Conservation (phyloP, 2,113 vertebrate species). For the Beaufortia kweichowensis region DNA sequence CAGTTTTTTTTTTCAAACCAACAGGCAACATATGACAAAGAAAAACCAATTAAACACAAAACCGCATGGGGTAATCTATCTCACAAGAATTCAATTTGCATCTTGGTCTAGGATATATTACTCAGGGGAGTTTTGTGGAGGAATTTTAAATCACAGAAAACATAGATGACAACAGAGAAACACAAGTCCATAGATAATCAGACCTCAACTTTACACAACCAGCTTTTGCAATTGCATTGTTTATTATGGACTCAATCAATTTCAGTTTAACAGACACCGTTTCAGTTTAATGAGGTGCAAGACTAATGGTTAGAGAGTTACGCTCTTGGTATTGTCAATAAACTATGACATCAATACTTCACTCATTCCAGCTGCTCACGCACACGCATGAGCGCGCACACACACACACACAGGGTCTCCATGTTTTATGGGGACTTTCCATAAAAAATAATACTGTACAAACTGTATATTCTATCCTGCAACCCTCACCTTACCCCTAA, state of each 20-base stretch:
- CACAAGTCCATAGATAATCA: conserved; percentile 2
- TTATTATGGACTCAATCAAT: conserved; percentile 41
- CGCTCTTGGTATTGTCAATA: conserved; percentile 20
- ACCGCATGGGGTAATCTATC: conserved; percentile 6
- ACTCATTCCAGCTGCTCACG: not conserved
- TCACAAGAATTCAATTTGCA: conserved; percentile 28
- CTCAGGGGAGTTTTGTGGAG: conserved; percentile 25
- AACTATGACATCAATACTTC: conserved; percentile 17
- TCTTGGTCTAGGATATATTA: conserved; percentile 16
- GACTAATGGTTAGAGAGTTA: not conserved
- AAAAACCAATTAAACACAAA: conserved; percentile 19
- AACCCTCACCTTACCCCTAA: too few relatives aligned
- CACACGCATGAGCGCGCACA: not conserved
- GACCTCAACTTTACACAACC: conserved; percentile 6
- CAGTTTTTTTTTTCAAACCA: not conserved
- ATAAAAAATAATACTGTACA: too few relatives aligned
- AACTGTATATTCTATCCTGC: too few relatives aligned
- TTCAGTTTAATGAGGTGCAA: conserved; percentile 26
- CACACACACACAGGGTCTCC: not conserved
- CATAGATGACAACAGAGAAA: not conserved
- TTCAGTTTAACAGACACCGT: conserved; percentile 36
- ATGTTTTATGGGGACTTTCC: too few relatives aligned
- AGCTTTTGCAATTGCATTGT: conserved; percentile 34
- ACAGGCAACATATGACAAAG: not conserved
- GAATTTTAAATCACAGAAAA: not conserved